Base-by-base conservation (phyloP, 2,888 invertebrate species). In the Orchestes rusci region DNA sequence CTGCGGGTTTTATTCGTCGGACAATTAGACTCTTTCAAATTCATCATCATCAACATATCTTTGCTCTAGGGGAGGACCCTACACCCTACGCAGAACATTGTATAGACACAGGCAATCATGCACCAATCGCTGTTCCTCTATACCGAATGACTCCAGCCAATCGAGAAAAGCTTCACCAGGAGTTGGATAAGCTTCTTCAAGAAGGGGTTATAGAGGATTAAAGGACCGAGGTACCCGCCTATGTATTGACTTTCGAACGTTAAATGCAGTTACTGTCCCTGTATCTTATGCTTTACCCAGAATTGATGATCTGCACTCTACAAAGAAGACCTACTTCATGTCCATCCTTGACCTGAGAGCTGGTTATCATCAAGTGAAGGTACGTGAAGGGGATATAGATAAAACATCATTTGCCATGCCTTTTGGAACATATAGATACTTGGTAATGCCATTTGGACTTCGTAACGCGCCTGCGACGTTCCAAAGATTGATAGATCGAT, bases 401-500 rank as follows among this genome's bases (percentile, higher is more conserved):
- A 51, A 39, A 16, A 46, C 42, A 18, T 18, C 49, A 3, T 50
- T 50, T 33, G 28, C 42, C 3, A 51, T 46, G 10, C 51, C 49
- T 1, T 48, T 48, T 39, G 48, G 48, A 16, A 23, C 38, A n/a
- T 50, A 38, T 32, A 28, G 43, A 10, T 53, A 35, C 37, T 12
- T 27, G n/a, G 8, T 43, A 16, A 54, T 54, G 54, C 51, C 53
- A 17, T 54, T 54, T 37, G 52, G 54, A 10, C 36, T 53, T 16
- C 34, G 43, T 29, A 53, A 52, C 30, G 53, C 53, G n/a, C 52
- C 54, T 12, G 35, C 50, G 8, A 50, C 53, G 18, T 55, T 55
- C 28, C 54, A 55, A 28, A 27, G 55, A 3, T 35, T 55, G 16
- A 55, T 55, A 29, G 54, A 54, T 34, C 27, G 44, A 8, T 52